These are phyloP conservation scores for Brachyptera risi DNA, from an alignment of 2,888 invertebrate genomes.

Conservation along the genomic window DNA sequence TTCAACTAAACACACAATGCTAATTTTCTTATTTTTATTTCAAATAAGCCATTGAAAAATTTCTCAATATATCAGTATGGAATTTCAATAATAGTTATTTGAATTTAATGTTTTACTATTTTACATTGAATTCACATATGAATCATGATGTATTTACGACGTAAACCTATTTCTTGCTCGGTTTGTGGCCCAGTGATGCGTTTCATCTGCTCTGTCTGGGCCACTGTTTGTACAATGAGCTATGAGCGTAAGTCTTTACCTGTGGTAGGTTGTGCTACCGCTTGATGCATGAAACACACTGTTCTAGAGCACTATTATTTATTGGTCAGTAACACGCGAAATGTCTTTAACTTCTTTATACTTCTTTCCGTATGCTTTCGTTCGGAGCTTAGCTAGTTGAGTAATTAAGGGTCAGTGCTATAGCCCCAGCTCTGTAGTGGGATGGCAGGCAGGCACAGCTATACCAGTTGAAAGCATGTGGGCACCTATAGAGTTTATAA, in stretches of 20 bases:
- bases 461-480: conserved; percentile 6
- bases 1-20: no score
- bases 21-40: no score
- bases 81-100: no score
- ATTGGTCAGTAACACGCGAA: conserved; percentile 23
- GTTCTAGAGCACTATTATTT: conserved; percentile 20
- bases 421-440: no score
- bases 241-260: no score
- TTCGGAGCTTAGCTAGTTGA: neutral
- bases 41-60: no score
- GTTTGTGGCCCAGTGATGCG: conserved; percentile 2
- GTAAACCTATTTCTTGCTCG: conserved; percentile 11
- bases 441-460: neutral
- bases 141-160: no score
- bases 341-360: conserved; percentile 12
- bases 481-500: conserved; percentile 8
- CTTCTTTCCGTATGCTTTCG: neutral
- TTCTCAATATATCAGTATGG: no score
- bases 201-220: conserved; percentile 4
- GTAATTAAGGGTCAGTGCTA: conserved; percentile 12
- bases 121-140: no score
- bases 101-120: no score
- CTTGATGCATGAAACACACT: no score
- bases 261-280: no score
- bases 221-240: neutral